phyloP scores from a whole-genome alignment of 2,797 vertebrate genomes.

The Hephaestus fuliginosus region DNA sequence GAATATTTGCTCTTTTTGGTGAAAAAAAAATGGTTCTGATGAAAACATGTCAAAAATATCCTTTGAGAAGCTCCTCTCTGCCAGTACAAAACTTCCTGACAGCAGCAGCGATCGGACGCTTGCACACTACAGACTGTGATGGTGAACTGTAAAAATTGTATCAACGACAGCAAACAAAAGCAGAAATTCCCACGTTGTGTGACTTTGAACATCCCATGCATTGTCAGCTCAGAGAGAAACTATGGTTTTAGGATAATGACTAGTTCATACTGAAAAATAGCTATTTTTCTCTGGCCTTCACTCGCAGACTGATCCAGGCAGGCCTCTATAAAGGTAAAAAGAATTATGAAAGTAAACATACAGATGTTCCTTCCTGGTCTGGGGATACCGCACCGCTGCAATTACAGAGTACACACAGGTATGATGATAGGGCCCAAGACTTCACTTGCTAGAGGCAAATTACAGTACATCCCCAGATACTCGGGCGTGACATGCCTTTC shows the following conservation, averaged over 20 bases:
- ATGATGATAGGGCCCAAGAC: constrained; percentile 81
- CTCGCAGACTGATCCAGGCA: constrained; percentile 58
- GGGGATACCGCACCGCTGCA: constrained; percentile 49
- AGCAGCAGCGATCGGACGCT: neutral
- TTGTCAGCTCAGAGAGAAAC: constrained; percentile 46
- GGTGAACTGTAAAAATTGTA: neutral
- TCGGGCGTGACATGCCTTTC: constrained; percentile 55
- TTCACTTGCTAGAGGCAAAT: constrained; percentile 74
- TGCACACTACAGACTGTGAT: neutral
- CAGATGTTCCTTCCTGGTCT: constrained; percentile 85
- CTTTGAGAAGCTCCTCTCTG: neutral
- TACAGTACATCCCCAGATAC: constrained; percentile 75
- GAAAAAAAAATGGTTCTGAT: neutral
- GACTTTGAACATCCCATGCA: constrained; percentile 15
- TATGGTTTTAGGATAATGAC: constrained; percentile 67
- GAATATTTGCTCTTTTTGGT: constrained; percentile 6
- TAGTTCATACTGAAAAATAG: constrained; percentile 59
- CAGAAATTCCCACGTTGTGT: constrained; percentile 9
- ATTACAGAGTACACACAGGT: constrained; percentile 81
- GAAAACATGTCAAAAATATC: neutral
- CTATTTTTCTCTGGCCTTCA: constrained; percentile 51
- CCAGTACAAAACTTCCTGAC: neutral
- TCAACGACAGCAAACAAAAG: constrained; percentile 33
- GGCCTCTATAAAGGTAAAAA: constrained; percentile 66
- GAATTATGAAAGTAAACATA: constrained; percentile 83